Evolutionary conservation across 2,797 vertebrate species (phyloP).

Genomic region (Leontocebus nigricollis): DNA sequence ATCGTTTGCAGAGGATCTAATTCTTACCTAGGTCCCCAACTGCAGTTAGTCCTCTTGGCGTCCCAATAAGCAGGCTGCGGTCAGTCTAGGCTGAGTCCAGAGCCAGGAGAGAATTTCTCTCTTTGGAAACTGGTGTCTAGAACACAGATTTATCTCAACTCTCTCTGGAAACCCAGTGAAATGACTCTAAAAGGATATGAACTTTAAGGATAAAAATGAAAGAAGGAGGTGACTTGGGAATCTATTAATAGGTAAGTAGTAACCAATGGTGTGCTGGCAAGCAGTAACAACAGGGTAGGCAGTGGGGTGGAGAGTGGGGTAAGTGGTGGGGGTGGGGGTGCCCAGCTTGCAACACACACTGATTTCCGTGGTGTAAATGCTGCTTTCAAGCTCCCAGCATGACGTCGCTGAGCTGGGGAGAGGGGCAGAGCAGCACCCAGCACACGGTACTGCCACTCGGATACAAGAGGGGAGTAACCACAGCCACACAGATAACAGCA

Average conservation of each 20-base stretch:
- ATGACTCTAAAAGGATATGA: too few relatives aligned
- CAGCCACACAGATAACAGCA: accelerated
- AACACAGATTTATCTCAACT: neutral
- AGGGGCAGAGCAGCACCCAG: neutral
- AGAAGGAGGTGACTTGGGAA: neutral
- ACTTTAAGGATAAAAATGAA: neutral
- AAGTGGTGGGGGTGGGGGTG: neutral
- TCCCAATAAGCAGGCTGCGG: accelerated
- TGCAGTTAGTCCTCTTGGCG: accelerated
- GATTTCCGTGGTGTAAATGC: accelerated
- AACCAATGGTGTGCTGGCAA: neutral
- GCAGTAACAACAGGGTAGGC: neutral
- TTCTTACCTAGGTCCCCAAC: accelerated
- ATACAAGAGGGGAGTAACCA: accelerated
- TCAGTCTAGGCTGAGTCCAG: neutral
- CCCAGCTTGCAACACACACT: neutral
- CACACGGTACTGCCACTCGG: neutral
- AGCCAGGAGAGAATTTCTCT: neutral
- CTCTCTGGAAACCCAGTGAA: neutral
- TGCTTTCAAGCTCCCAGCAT: neutral
- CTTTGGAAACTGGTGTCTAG: neutral
- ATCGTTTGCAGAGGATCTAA: neutral
- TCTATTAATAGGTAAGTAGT: neutral
- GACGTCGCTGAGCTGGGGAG: accelerated
- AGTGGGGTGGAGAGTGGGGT: neutral